Evolutionary conservation across 1,140 invertebrate genomes (phyloP).

Genomic region (Drosophila melanica): DNA sequence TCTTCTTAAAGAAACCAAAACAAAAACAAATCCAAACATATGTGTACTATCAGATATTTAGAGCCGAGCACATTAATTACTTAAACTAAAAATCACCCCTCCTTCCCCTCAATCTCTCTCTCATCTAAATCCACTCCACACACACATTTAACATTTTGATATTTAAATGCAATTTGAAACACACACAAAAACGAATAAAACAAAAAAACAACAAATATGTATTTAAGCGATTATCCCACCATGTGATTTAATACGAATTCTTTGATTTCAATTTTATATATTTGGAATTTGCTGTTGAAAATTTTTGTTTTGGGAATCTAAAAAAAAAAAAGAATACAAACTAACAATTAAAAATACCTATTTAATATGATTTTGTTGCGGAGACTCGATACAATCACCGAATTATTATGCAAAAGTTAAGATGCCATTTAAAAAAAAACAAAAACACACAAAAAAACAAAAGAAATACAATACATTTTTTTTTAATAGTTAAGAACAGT

Average conservation of each 20-base stretch:
- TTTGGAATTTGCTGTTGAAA: not conserved
- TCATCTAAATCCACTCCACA: not conserved
- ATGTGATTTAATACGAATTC: slow-evolving; percentile 60
- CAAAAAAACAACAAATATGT: slow-evolving; percentile 28
- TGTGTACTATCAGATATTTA: slow-evolving; percentile 36
- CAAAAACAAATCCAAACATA: not conserved
- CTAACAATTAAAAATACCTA: not conserved
- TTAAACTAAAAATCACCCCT: not conserved
- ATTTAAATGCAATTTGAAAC: slow-evolving; percentile 10
- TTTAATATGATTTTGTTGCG: too few relatives aligned
- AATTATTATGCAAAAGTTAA: not conserved
- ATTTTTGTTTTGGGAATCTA: slow-evolving; percentile 12
- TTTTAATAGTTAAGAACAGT: slow-evolving; percentile 1
- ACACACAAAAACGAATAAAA: slow-evolving; percentile 31
- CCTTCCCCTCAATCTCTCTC: too few relatives aligned
- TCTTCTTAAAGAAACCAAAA: slow-evolving; percentile 9
- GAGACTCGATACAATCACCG: slow-evolving; percentile 9
- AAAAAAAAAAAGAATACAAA: not conserved
- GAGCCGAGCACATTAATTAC: slow-evolving; percentile 30
- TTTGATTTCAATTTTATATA: slow-evolving; percentile 29
- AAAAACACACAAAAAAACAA: not conserved
- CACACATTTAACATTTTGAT: slow-evolving; percentile 10
- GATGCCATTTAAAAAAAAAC: not conserved
- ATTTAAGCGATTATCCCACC: slow-evolving; percentile 82
- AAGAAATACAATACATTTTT: not conserved